Conservation (phyloP, 2,888 invertebrate species). For the Oscheius myriophilus region DNA sequence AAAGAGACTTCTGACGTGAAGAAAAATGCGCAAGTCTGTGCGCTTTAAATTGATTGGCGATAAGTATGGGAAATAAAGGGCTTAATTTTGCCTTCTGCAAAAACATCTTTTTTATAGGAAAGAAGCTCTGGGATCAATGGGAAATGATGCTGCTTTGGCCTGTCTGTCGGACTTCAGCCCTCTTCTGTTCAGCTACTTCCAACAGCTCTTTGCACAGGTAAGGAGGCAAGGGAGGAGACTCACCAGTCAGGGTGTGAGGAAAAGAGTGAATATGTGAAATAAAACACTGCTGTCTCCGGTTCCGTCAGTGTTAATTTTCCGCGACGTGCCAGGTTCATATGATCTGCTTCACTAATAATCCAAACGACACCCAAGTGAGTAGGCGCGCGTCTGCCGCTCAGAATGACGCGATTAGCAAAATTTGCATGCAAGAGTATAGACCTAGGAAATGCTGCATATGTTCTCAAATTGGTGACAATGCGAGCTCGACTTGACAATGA, state of each 20-base stretch:
- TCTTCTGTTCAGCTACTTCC: slow-evolving; percentile 94
- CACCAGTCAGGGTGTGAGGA: neutral
- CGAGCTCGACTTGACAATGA: no score
- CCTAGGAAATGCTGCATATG: no score
- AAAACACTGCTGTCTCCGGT: neutral
- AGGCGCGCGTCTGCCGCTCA: no score
- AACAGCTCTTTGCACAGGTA: slow-evolving; percentile 97
- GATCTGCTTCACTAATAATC: slow-evolving; percentile 24
- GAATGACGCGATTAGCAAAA: no score
- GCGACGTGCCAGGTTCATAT: slow-evolving; percentile 10
- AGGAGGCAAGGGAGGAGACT: neutral
- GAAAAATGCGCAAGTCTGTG: no score
- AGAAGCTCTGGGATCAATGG: slow-evolving; percentile 98
- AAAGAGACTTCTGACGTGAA: slow-evolving; percentile 23
- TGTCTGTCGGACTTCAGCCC: slow-evolving; percentile 95
- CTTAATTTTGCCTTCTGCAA: no score
- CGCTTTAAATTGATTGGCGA: no score
- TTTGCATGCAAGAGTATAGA: no score
- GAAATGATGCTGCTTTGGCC: slow-evolving; percentile 96
- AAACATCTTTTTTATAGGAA: slow-evolving; percentile 78
- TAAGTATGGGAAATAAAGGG: no score
- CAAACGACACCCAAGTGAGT: slow-evolving; percentile 12
- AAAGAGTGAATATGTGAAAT: no score
- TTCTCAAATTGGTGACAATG: no score
- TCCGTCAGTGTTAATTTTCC: slow-evolving; percentile 7